Base-by-base conservation (phyloP, 2,113 vertebrate species). In the Poicephalus gulielmi region DNA sequence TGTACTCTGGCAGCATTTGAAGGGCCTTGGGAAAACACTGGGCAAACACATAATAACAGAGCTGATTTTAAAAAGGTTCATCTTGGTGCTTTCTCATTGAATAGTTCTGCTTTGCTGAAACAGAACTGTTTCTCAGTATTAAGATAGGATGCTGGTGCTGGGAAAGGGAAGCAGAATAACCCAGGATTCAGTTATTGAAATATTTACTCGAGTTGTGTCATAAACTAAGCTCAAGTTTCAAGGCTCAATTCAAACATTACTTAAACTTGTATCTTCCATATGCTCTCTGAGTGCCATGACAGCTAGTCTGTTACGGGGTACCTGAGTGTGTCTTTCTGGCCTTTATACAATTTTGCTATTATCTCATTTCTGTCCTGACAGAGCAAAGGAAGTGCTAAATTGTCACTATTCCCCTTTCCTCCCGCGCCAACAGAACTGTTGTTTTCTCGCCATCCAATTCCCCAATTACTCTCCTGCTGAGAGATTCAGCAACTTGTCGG, bases 401-500 rank as follows among this genome's bases (percentile, higher is more conserved):
- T 52, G 28, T 31, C 27, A 7, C 24, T 76, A 5, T 60, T 46
- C 7, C 5, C 10, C 16, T 17, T 67, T 28, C 13, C 31, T 85
- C 43, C 47, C 27, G 24, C 2, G 3, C 11, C 37, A 44, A 11
- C 10, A 28, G 63, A 64, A 66, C 9, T 39, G 57, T 60, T 73
- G 37, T 83, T 83, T 76, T 68, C 57, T 62, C 69, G 63, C 70
- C 81, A 62, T 47, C 63, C 39, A 39, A 4, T 76, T 93, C 75
- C 53, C 75, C 75, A 44, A 10, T 90, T 85, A 57, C 20, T 85
- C 67, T 69, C 88, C 86, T 50, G 43, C 82, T 53, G 74, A 43
- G 74, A 83, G 17, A 87, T 62, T 81, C 77, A 88, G 88, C 59
- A 49, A 71, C 75, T 85, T 70, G 63, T 83, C 85, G 77, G 62